phyloP scores from a whole-genome alignment of 2,113 vertebrate genomes.

The Dasypus novemcinctus region DNA sequence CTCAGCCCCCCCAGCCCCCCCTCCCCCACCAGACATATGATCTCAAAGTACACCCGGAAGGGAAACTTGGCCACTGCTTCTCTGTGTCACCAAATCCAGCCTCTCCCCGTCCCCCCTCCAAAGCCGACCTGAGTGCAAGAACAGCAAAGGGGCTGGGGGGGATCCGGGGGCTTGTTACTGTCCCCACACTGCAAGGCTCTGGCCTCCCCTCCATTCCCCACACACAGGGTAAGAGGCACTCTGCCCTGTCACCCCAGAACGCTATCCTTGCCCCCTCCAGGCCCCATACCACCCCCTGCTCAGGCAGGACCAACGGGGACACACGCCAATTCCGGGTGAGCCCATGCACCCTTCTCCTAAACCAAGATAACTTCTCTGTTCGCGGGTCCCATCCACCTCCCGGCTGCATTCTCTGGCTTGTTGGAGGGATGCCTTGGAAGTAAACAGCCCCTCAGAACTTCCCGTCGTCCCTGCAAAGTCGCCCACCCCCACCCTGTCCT shows the following conservation, averaged over 20 bases:
- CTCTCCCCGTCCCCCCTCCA: neutral
- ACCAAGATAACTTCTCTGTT: neutral
- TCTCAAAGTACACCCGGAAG: slow-evolving; percentile 72
- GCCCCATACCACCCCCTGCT: neutral
- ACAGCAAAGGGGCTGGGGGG: neutral
- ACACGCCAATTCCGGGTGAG: neutral
- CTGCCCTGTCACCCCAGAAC: neutral
- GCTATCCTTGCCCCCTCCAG: neutral
- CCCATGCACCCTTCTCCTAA: neutral
- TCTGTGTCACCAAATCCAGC: slow-evolving; percentile 64
- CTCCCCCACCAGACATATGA: slow-evolving; percentile 36
- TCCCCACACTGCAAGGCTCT: neutral
- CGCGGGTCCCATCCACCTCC: neutral
- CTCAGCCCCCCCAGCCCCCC: neutral
- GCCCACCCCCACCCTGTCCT: neutral
- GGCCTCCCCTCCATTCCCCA: neutral
- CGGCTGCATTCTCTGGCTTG: neutral
- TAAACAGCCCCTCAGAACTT: neutral
- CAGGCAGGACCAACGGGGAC: neutral
- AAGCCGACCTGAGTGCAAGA: neutral
- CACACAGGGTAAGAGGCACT: neutral
- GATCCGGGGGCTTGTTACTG: no score
- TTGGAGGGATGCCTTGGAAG: neutral
- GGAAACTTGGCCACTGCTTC: slow-evolving; percentile 69
- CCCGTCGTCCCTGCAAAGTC: neutral